Base-by-base conservation (phyloP, 2,113 vertebrate genomes). In the Pedionomus torquatus region DNA sequence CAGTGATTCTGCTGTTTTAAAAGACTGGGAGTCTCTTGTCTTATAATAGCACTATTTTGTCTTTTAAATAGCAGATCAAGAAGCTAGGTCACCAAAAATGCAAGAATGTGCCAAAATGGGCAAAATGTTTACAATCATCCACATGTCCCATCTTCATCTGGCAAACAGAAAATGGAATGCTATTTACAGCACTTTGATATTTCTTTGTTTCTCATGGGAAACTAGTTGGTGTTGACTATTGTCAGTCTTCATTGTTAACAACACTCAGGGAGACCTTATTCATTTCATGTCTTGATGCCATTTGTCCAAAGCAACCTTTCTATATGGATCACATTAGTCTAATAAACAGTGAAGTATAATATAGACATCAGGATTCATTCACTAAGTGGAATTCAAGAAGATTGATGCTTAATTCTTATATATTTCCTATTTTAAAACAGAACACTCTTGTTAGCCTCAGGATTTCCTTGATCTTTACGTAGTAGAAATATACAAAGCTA, bases 201-300 rank as follows among this genome's bases (percentile, higher is more conserved):
- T 87, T 82, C 86, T 90, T 95, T 93, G 69, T 91, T 97, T 93
- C 94, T 97, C 95, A 95, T 92, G 97, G 94, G 96, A 98, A 97
- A 94, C 72, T n/a, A 49, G 28, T 37, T 81, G 74, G 41, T 69
- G 77, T 35, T 89, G 58, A 65, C 82, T 83, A 57, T 70, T 89
- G 92, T 75, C 93, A 87, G 77, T 66, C 80, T 37, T 89, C 74
- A 80, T 84, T 87, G 55, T 79, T 96, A 91, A 83, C 92, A 94
- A 70, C 83, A 83, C 75, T 93, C 89, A 83, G 0, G 28, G 23
- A 52, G 64, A 80, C 88, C 93, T 94, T 97, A 90, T 95, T 92
- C 44, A 71, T 63, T 87, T 74, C 86, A 41, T 30, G 41, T 37
- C 75, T 85, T 74, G 18, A 46, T 89, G 43, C 65, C 70, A 51